Conservation (phyloP, 2,888 invertebrate species). For the Pyrrhia umbra region DNA sequence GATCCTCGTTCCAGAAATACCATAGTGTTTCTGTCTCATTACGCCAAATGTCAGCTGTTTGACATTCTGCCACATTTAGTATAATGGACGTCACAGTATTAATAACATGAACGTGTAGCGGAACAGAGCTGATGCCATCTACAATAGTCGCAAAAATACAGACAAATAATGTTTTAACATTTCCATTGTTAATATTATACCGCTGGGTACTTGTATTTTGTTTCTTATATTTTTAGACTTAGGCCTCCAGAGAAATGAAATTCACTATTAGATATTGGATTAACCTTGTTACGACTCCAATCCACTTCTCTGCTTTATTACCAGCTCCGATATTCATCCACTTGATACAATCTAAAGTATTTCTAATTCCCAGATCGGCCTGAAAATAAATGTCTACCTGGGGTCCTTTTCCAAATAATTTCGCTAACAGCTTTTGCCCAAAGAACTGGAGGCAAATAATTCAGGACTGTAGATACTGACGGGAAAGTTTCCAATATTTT, state of each 20-base stretch:
- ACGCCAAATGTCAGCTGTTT: conserved; percentile 59
- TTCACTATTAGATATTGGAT: conserved; percentile 14
- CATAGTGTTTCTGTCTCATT: conserved; percentile 55
- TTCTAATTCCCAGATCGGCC: conserved; percentile 48
- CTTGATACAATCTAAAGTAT: conserved; percentile 41
- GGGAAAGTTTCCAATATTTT: conserved; percentile 74
- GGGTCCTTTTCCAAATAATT: conserved; percentile 59
- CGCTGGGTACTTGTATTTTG: background rate
- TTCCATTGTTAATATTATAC: background rate
- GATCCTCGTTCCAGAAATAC: conserved; percentile 38
- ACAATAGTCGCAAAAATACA: conserved; percentile 12
- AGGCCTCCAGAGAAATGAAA: background rate
- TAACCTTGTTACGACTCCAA: conserved; percentile 26
- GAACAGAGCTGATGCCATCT: conserved; percentile 1
- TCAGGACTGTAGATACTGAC: conserved; percentile 56
- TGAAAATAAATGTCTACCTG: conserved; percentile 54
- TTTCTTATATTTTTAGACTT: background rate
- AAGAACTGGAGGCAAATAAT: conserved; percentile 61
- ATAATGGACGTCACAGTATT: conserved; percentile 55
- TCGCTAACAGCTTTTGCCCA: conserved; percentile 52
- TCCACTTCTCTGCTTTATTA: conserved; percentile 25
- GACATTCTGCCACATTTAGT: conserved; percentile 56
- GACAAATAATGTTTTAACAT: background rate
- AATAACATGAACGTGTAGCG: conserved; percentile 40
- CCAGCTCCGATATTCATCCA: conserved; percentile 16